Base-by-base conservation (phyloP, 1,140 invertebrate genomes). In the Cyclina sinensis region DNA sequence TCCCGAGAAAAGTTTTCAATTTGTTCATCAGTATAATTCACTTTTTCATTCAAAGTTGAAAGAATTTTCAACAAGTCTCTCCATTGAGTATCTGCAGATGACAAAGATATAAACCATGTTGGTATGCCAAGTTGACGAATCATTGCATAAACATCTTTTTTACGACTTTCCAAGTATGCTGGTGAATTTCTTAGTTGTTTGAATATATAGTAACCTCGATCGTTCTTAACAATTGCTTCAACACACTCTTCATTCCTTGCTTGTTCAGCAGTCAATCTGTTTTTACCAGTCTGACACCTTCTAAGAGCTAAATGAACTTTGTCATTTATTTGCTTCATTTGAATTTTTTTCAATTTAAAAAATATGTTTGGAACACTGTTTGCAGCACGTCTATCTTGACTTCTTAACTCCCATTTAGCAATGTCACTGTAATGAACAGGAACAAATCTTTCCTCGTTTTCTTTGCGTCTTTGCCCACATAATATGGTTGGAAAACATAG, bases 401-500 rank as follows among this genome's bases (percentile, higher is more conserved):
- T 12, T 3, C 78, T 12, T 9, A 80, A 27, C 35, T 80, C 78
- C 1, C 30, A 80, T 35, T 43, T 43, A 14, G 4, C 4, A 43
- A 43, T 14, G 4, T 80, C 51, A 11, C 14, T 14, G 1, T 14
- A 32, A 14, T 80, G 14, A 18, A 80, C 37, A 16, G 0, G 32
- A 70, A 37, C 27, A 2, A 37, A 30, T 59, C 24, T 5, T 59
- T 59, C n/a, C 0, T 35, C 16, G 24, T 1, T 5, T 7, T 5
- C 7, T 43, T 9, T 27, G 57, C 78, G 9, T 80, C 32, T 59
- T 2, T 80, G 0, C 37, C 78, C 78, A 80, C 78, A 80, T 21
- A 80, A 81, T 37, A 81, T 54, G 74, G 74, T 85, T n/a, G 83
- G 78, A 35, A 89, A 89, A 27, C 59, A 43, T 37, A 89, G 35